Base-by-base conservation (phyloP, 2,797 vertebrate genomes). In the Clarias pachynema region DNA sequence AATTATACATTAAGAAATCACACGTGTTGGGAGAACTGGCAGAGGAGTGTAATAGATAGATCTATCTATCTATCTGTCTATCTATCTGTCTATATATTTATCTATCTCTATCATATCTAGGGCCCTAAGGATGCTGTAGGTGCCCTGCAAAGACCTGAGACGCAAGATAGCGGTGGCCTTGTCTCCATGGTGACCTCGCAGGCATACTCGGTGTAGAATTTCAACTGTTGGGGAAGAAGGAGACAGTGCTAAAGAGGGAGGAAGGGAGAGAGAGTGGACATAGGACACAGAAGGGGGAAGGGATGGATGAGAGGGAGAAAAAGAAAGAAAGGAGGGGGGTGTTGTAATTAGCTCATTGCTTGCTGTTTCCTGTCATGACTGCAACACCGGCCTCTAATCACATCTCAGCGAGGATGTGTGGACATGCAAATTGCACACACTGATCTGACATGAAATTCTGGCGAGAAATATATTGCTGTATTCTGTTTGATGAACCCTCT, bases 131-230 rank as follows among this genome's bases (percentile, higher is more conserved):
- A 88, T 73, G 75, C 74, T 84, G 87, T 72, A 62, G 84, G 84
- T 88, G 81, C 75, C 86, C 88, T 87, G 82, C 37, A 63, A 85
- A 90, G 88, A 87, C 82, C 66, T 81, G 57, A 63, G 81, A 87
- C 44, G 87, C 87, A 91, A 89, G 91, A 92, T 90, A 88, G 88
- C 86, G 79, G 86, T 79, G 88, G 89, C 88, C 89, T 78, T 49
- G 90, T 93, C 88, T 91, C 90, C 88, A 92, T 92, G 90, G 90
- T 90, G 87, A 92, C 91, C 83, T 91, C 86, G 90, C 74, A 86
- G 87, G 91, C 91, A 92, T 89, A 92, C 87, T 53, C 85, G 90
- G 89, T 92, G 90, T 91, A 88, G 75, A 90, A 92, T 92, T 92
- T 92, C 90, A 92, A 91, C 91, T 90, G 91, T 89, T 89, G 86